Evolutionary conservation across 2,113 vertebrate genomes (phyloP), one percentile per base, ranked within the genome.

Genomic region (Istiophorus platypterus): DNA sequence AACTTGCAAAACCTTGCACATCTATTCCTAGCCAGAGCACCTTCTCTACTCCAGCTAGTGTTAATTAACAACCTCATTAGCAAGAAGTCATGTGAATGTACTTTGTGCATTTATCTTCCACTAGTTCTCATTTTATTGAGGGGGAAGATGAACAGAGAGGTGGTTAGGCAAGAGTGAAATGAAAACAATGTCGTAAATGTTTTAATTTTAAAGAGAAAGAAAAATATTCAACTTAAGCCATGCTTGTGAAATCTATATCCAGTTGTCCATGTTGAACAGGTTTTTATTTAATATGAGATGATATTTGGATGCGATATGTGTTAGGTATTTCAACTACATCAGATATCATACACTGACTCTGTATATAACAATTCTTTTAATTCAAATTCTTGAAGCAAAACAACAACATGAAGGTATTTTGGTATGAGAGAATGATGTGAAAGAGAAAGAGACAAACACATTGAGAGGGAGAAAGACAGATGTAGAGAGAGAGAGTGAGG

Each of bases 21-120:
- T 96, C 90, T 95, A 94, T 95, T 95, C 89, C 82, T 31, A 92
- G 84, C 87, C 71, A 61, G 56, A 84, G 88, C 83, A 94, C 94
- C 91, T 94, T 87, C 82, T 78, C 75, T 85, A 84, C 91, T 87
- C 87, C 77, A 92, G 91, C 90, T 91, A 82, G 86, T 89, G 93
- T 92, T 95, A 95, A 95, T 95, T 94, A 94, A 86, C 91, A 91
- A 91, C 72, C 75, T 89, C 83, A 90, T 92, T 93, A 93, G 89
- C 82, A 82, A 82, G 81, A 87, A 92, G 89, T 93, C 89, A 83
- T 68, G 87, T 81, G 87, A 88, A 65, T 49, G 39, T 79, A 77
- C 73, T 79, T 77, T 77, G 72, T 63, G 67, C 86, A 89, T 90
- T 82, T 90, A 82, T 91, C 80, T 84, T 88, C 76, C 76, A 66